Evolutionary conservation across 2,888 invertebrate species (phyloP), one percentile per base, ranked within the genome.

Genomic region (Tricholauxania praeusta): DNA sequence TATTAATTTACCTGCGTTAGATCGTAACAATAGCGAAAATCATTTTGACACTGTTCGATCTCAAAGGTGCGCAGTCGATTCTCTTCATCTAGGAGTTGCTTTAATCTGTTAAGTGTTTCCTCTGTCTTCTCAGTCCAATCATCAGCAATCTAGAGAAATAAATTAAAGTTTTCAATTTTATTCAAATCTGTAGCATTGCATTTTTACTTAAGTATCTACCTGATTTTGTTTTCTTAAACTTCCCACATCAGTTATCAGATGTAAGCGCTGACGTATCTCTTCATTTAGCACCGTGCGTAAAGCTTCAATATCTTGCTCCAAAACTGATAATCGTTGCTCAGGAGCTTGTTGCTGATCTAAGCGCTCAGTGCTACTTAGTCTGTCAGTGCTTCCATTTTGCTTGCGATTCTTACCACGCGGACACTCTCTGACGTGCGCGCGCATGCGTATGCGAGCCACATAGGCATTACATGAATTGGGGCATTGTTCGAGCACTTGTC

Each of bases 401-500:
- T 75, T 72, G 64, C 70, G 64, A 1, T 65, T 59, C 75, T 76
- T 80, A 60, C 75, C 84, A 79, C 81, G 85, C 22, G 84, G 89
- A 73, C 88, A 90, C 74, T 89, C 88, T 72, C 85, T 86, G 52
- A 87, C 79, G 78, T 94, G 94, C 0, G 89, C 88, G 0, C 90
- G 89, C 83, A 90, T 89, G 76, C 91, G 90, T 72, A 90, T 90
- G 77, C 94, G 88, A 74, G 92, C 91, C 39, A 93, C 89, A 88
- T 92, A 94, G 4, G 91, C 91, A 0, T 92, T 92, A 78, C 94
- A 94, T 64, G 91, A 90, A 79, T 92, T 89, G 0, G 91, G 91
- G 71, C 94, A 94, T 81, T 92, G 91, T 81, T 93, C 92, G 78
- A 94, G 84, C 12, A 94, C 92, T 74, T 92, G 91, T 15, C 92